These are phyloP conservation scores for Alectura lathami DNA, from an alignment of 2,113 vertebrate genomes.

Conservation along the genomic window DNA sequence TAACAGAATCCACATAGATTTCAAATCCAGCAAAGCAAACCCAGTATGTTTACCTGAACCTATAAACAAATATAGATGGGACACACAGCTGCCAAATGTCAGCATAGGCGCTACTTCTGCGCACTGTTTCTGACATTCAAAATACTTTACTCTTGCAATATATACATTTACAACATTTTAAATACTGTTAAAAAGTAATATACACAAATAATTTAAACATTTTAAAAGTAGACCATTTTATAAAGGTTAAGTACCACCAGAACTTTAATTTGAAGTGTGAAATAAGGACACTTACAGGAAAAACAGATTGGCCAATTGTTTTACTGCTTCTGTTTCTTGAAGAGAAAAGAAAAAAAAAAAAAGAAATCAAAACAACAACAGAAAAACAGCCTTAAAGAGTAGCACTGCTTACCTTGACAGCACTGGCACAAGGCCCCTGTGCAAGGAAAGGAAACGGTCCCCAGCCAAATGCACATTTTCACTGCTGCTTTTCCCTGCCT, in stretches of 20 bases:
- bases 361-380: background rate
- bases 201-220: background rate
- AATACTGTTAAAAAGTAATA: background rate
- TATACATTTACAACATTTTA: background rate
- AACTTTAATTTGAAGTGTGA: background rate
- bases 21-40: background rate
- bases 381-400: background rate
- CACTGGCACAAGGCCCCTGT: background rate
- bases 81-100: background rate
- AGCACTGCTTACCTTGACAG: background rate
- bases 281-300: background rate
- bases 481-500: background rate
- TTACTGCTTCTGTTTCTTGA: background rate
- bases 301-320: background rate
- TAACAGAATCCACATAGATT: background rate
- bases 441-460: background rate
- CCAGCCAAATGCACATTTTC: background rate
- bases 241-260: background rate
- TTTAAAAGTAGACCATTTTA: background rate
- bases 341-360: accelerated
- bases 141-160: background rate
- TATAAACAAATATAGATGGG: background rate
- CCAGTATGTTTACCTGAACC: background rate
- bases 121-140: background rate
- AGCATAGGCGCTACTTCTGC: background rate